Conservation (phyloP, 2,113 vertebrate species). For the Myanophis thanlyinensis region DNA sequence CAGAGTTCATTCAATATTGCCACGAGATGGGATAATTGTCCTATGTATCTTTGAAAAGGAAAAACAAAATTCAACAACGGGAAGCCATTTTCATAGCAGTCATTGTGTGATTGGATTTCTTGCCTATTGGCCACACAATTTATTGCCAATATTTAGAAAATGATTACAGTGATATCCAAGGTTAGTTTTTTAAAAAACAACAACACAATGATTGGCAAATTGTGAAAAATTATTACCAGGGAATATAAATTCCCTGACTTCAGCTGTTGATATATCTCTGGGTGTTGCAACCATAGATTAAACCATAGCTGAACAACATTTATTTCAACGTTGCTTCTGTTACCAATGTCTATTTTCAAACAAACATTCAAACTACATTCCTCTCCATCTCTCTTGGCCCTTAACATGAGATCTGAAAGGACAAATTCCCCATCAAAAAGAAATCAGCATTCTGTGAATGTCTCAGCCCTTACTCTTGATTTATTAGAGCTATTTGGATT, state of each 20-base stretch:
- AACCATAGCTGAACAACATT: neutral
- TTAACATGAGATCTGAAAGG: neutral
- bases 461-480: neutral
- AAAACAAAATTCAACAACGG: neutral
- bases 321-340: neutral
- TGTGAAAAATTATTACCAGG: neutral
- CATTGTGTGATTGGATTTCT: neutral
- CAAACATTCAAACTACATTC: neutral
- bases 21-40: neutral
- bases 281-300: neutral
- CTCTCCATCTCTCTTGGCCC: neutral
- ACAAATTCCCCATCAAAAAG: neutral
- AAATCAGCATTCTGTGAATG: neutral
- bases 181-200: neutral
- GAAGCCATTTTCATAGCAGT: neutral
- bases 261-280: neutral
- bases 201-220: neutral
- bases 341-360: neutral
- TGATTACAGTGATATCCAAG: neutral
- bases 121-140: neutral
- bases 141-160: neutral
- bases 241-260: neutral
- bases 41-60: neutral
- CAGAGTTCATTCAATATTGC: too few relatives aligned
- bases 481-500: neutral